A percentile compares a stretch with the other conserved stretches of the same genome.
phyloP scores from a whole-genome alignment of 2,113 vertebrate species.

The Falcunculus frontatus region DNA sequence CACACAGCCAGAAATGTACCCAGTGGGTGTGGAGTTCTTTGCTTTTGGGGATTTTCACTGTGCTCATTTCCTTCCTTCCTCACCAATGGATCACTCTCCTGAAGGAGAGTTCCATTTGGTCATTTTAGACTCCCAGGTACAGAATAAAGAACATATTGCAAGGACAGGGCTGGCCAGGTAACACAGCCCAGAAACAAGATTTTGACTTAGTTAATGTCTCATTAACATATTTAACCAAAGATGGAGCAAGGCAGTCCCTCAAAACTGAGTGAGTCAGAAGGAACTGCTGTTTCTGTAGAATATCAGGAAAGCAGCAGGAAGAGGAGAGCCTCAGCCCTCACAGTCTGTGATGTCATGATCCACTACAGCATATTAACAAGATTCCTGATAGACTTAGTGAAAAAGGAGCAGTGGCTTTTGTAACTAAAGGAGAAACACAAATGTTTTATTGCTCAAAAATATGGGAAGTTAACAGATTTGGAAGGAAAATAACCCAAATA shows the following conservation, averaged over 20 bases:
- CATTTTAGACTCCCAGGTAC: neutral
- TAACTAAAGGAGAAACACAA: neutral
- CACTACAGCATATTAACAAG: neutral
- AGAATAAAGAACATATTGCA: neutral
- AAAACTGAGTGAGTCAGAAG: neutral
- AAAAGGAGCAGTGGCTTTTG: neutral
- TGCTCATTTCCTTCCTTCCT: neutral
- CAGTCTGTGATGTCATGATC: neutral
- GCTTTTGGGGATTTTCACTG: neutral
- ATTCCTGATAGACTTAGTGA: neutral
- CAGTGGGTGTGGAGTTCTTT: neutral
- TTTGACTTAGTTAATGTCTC: neutral
- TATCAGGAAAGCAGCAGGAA: neutral
- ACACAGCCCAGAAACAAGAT: neutral
- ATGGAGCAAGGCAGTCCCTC: neutral
- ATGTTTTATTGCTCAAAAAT: neutral
- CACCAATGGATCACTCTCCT: neutral
- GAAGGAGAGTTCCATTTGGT: neutral
- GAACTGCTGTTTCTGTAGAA: neutral
- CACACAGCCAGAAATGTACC: neutral
- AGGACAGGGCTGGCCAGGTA: neutral
- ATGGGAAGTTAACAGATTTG: neutral
- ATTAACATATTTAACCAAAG: neutral
- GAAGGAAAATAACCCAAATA: neutral
- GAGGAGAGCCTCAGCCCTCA: neutral